These are phyloP conservation scores for Manis javanica DNA, from an alignment of 2,797 vertebrate species.

Conservation along the genomic window DNA sequence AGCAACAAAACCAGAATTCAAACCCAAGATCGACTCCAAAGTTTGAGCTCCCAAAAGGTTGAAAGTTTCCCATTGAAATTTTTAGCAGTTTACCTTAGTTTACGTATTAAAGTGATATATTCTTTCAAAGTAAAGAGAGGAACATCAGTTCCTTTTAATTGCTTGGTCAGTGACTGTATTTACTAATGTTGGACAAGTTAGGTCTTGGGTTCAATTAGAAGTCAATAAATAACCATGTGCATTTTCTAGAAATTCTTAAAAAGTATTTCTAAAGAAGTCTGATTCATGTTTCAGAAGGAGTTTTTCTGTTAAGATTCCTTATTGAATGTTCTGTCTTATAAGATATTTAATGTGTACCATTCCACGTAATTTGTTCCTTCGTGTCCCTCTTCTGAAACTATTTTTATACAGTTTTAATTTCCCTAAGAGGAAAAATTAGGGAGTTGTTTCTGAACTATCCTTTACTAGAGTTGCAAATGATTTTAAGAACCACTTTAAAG, in stretches of 20 bases:
- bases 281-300: constrained; percentile 50
- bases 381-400: constrained; percentile 48
- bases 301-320: constrained; percentile 55
- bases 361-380: constrained; percentile 65
- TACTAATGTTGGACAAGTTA: constrained; percentile 47
- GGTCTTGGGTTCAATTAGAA: background rate
- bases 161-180: constrained; percentile 19
- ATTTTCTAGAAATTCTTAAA: constrained; percentile 51
- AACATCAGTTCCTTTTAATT: constrained; percentile 33
- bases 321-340: constrained; percentile 56
- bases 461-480: constrained; percentile 64
- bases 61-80: constrained; percentile 2
- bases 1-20: constrained; percentile 48
- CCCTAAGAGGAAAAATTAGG: constrained; percentile 65
- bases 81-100: constrained; percentile 49
- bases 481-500: constrained; percentile 64
- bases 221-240: constrained; percentile 43
- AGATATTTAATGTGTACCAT: constrained; percentile 52
- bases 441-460: constrained; percentile 61
- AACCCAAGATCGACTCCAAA: constrained; percentile 26
- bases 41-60: background rate
- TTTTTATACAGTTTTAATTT: constrained; percentile 70
- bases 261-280: constrained; percentile 59
- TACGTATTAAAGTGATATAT: constrained; percentile 41
- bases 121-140: constrained; percentile 41